Conservation (phyloP, 2,113 vertebrate species). For the Ciconia stormi region DNA sequence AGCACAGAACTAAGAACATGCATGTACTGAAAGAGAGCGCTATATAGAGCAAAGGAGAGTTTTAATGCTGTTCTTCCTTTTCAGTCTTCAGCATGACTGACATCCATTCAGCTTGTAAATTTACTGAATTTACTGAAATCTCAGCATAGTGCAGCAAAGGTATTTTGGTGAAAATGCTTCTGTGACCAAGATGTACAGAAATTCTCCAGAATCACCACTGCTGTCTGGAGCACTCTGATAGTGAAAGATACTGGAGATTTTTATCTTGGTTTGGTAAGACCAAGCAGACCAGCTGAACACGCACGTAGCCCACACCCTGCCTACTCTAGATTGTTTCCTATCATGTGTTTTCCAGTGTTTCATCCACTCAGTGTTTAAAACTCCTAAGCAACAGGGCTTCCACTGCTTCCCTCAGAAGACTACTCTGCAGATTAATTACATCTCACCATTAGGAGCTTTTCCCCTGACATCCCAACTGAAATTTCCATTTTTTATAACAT, state of each 20-base stretch:
- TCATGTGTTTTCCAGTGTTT: neutral
- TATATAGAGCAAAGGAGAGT: neutral
- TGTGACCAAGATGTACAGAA: neutral
- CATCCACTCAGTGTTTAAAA: neutral
- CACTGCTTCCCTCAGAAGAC: neutral
- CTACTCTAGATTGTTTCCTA: neutral
- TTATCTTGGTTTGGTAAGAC: neutral
- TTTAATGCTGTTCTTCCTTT: neutral
- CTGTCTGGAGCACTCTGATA: neutral
- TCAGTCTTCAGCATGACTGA: neutral
- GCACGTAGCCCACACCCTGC: neutral
- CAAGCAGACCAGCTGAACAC: neutral
- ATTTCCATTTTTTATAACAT: neutral
- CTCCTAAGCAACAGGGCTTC: neutral
- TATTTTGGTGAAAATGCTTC: constrained; percentile 17
- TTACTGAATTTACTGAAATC: neutral
- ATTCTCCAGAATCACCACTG: neutral
- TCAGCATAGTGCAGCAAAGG: neutral
- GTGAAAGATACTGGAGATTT: neutral
- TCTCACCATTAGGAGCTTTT: neutral
- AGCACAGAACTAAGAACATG: neutral
- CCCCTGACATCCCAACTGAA: neutral
- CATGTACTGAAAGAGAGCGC: neutral
- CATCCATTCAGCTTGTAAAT: neutral
- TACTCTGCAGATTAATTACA: neutral